These are phyloP conservation scores for Bradypodion pumilum DNA, from an alignment of 2,797 vertebrate genomes.

Conservation along the genomic window DNA sequence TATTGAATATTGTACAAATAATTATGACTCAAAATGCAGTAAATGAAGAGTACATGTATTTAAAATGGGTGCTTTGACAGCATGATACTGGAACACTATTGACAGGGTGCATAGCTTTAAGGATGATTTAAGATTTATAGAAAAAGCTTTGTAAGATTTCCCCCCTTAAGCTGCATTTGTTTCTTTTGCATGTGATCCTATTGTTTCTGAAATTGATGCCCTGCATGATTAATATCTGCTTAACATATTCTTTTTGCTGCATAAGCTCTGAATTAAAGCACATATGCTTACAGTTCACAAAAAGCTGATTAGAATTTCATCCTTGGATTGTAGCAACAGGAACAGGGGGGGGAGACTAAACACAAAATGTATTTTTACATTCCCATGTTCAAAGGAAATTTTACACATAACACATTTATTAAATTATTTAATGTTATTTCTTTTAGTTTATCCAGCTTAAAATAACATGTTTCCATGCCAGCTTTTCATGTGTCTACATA, in stretches of 20 bases:
- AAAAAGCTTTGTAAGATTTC: slow-evolving; percentile 32
- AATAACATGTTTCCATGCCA: slow-evolving; percentile 47
- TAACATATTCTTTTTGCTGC: slow-evolving; percentile 42
- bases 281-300: slow-evolving; percentile 36
- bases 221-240: slow-evolving; percentile 43
- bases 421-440: slow-evolving; percentile 21
- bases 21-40: slow-evolving; percentile 18
- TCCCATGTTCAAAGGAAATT: not conserved
- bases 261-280: slow-evolving; percentile 40
- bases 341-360: slow-evolving; percentile 21
- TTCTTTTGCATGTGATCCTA: slow-evolving; percentile 28
- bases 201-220: slow-evolving; percentile 39
- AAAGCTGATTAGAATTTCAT: slow-evolving; percentile 40
- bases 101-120: slow-evolving; percentile 5
- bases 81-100: slow-evolving; percentile 11
- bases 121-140: slow-evolving; percentile 16
- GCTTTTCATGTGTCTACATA: slow-evolving; percentile 36
- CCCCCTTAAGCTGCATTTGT: slow-evolving; percentile 35
- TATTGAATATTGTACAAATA: not conserved
- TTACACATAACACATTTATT: slow-evolving; percentile 19
- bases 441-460: slow-evolving; percentile 19
- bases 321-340: slow-evolving; percentile 21
- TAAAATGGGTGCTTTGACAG: slow-evolving; percentile 16
- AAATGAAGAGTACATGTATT: accelerated
- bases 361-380: slow-evolving; percentile 19